A percentile compares a stretch with the other conserved stretches of the same genome.
These are phyloP conservation scores for Trichechus manatus DNA, from an alignment of 2,113 vertebrate species.

Conservation along the genomic window DNA sequence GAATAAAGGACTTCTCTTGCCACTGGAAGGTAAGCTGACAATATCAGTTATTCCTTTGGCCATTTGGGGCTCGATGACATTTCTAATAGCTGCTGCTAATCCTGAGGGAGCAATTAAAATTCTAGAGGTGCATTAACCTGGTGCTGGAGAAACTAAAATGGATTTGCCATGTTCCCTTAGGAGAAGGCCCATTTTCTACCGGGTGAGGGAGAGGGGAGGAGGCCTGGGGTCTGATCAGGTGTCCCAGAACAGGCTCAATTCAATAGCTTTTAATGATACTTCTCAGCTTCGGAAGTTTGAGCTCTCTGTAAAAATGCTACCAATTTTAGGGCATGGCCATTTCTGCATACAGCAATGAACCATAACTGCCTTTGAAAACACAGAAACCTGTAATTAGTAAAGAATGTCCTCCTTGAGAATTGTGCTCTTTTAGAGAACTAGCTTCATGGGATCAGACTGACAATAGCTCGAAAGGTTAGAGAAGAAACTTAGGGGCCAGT, in stretches of 20 bases:
- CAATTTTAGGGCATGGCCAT: background rate
- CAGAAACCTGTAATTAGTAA: background rate
- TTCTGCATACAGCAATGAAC: background rate
- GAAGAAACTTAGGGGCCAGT: background rate
- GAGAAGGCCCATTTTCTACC: background rate
- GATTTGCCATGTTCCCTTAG: background rate
- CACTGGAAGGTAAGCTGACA: background rate
- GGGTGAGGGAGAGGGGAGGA: background rate
- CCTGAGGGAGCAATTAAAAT: constrained; percentile 67
- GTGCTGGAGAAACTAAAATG: background rate
- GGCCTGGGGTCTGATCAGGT: accelerated
- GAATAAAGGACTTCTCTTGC: background rate
- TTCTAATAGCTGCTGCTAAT: constrained; percentile 46
- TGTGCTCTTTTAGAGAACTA: background rate
- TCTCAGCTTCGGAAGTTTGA: background rate
- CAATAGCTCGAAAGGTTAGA: background rate
- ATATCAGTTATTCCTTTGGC: background rate
- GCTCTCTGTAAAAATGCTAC: background rate
- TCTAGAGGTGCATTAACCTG: background rate
- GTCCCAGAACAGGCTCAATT: background rate
- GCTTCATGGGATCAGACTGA: background rate
- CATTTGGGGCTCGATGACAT: background rate
- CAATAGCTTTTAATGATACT: too few relatives aligned
- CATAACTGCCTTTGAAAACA: background rate
- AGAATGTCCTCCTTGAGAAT: background rate